A percentile compares a stretch with the other conserved stretches of the same genome.
These are phyloP conservation scores for Chrysotoxum bicinctum DNA, from an alignment of 2,888 invertebrate species.

Conservation along the genomic window DNA sequence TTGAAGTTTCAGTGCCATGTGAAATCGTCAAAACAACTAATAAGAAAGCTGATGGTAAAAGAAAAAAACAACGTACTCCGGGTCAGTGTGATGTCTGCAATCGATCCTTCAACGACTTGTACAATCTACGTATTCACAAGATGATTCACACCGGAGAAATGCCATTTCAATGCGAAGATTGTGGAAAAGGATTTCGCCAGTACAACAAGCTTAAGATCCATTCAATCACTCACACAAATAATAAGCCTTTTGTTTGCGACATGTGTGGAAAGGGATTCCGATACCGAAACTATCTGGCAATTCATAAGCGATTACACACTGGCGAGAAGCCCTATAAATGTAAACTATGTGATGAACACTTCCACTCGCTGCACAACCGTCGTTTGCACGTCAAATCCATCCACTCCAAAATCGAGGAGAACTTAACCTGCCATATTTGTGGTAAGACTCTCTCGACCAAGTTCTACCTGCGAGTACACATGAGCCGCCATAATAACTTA, in stretches of 20 bases:
- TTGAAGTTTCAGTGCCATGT: background rate
- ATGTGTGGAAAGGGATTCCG: conserved; percentile 77
- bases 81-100: conserved; percentile 75
- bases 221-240: conserved; percentile 76
- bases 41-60: conserved; percentile 32
- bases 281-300: conserved; percentile 77
- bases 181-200: conserved; percentile 78
- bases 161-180: conserved; percentile 76
- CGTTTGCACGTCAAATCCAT: conserved; percentile 72
- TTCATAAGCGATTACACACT: conserved; percentile 78
- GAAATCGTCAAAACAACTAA: background rate
- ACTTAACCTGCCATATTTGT: conserved; percentile 76
- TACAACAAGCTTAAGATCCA: conserved; percentile 78
- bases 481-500: conserved; percentile 77
- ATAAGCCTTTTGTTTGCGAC: conserved; percentile 76
- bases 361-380: conserved; percentile 73
- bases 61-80: conserved; percentile 73
- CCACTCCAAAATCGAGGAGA: conserved; percentile 61
- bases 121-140: conserved; percentile 77
- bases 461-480: conserved; percentile 76
- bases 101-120: conserved; percentile 75
- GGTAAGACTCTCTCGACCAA: conserved; percentile 76
- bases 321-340: conserved; percentile 78
- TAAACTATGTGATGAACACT: conserved; percentile 47
- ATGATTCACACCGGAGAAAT: conserved; percentile 78